Base-by-base conservation (phyloP, 2,888 invertebrate genomes). In the Malthinus flaveolus region DNA sequence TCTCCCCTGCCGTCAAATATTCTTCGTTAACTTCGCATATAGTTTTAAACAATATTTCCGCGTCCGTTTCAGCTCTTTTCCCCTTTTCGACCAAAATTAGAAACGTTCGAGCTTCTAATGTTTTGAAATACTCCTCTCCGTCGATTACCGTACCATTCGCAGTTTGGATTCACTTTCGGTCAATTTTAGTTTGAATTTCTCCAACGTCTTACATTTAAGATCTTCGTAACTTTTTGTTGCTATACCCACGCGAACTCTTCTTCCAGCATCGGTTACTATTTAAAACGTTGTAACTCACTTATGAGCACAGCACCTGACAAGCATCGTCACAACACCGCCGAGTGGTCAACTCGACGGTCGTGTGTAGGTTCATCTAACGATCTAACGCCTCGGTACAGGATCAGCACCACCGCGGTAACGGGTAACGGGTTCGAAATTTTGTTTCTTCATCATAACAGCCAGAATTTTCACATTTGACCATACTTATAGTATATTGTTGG, bases 41-140 rank as follows among this genome's bases (percentile, higher is more conserved):
- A 56, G 89, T 82, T 67, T 87, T 86, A 72, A 90, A 89, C 70
- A 87, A 83, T 72, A 85, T 82, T 76, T 89, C 89, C 63, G 88
- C 88, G 68, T 89, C 90, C 4, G 79, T 79, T 44, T 74, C 74
- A 1, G 78, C 79, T 49, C 71, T 63, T 67, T 79, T 76, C 4
- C 79, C 79, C 15, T 71, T 63, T 60, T 73, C 74, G 42, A 77
- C 73, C 79, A 78, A 77, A 44, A 92, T 85, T 56, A 93, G 83
- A n/a, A 91, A 80, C 0, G 90, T 90, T 75, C 93, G 93, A 0
- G 90, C 79, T 47, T 89, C 86, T 51, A 93, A 72, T 0, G 89
- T 89, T 62, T 81, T 78, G 68, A 93, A 87, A 74, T 92, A 93
- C 32, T 89, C 90, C 66, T 93, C 89, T 68, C 87, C 89, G 42